Percentiles rank a stretch among this genome's conserved stretches.
These are phyloP conservation scores for Pomatostomus ruficeps DNA, from an alignment of 2,113 vertebrate genomes.

Conservation along the genomic window DNA sequence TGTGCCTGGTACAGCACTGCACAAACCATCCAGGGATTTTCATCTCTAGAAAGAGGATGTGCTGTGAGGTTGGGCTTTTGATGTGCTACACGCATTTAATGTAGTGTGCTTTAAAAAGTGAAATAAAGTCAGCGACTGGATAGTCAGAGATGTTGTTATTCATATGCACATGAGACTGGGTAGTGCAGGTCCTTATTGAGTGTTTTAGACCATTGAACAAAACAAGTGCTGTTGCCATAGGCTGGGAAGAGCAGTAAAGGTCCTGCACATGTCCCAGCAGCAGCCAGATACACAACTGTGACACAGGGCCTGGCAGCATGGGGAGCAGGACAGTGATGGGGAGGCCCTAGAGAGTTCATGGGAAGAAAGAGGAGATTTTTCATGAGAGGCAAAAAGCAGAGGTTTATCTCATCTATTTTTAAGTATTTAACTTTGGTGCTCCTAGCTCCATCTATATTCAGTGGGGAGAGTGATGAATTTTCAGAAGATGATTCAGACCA, in stretches of 20 bases:
- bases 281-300: background rate
- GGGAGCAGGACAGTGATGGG: background rate
- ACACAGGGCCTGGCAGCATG: rapidly evolving
- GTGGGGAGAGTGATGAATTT: background rate
- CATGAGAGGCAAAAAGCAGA: background rate
- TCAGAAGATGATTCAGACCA: background rate
- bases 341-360: background rate
- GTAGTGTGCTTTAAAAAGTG: background rate
- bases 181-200: background rate
- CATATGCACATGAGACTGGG: background rate
- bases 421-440: background rate
- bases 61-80: background rate
- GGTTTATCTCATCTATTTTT: background rate
- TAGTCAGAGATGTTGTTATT: background rate
- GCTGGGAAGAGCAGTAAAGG: background rate
- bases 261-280: background rate
- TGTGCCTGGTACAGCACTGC: background rate
- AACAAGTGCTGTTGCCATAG: background rate
- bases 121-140: background rate
- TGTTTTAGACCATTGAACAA: background rate
- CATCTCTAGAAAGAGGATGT: background rate
- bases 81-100: background rate
- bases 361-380: background rate
- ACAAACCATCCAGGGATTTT: background rate
- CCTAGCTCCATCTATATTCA: background rate